Evolutionary conservation across 2,888 invertebrate species (phyloP).

Genomic region (Phlogophora meticulosa): DNA sequence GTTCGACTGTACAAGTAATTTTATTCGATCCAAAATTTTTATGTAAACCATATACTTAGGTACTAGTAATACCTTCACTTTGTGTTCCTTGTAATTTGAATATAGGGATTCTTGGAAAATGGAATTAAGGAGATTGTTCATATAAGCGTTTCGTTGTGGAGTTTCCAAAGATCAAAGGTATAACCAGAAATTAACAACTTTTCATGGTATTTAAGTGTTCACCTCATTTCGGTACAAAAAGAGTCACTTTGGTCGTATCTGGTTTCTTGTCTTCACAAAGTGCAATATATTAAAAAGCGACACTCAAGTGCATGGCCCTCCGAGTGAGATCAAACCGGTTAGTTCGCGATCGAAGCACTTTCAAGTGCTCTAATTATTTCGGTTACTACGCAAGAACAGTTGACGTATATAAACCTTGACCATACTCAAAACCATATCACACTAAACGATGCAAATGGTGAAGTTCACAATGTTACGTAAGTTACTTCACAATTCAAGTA

Average conservation of each 20-base stretch:
- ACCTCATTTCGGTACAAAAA: neutral
- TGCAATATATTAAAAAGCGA: constrained; percentile 22
- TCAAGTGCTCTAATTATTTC: constrained; percentile 50
- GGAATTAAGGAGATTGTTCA: too few species aligned
- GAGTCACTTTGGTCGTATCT: neutral
- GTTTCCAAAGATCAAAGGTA: too few species aligned
- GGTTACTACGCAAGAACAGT: neutral
- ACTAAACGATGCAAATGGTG: neutral
- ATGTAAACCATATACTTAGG: too few species aligned
- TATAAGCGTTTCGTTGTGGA: too few species aligned
- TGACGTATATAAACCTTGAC: neutral
- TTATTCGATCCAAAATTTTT: too few species aligned
- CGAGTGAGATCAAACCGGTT: constrained; percentile 40
- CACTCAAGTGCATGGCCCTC: constrained; percentile 13
- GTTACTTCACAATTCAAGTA: too few species aligned
- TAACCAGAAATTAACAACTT: too few species aligned
- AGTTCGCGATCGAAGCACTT: constrained; percentile 39
- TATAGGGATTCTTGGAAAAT: too few species aligned
- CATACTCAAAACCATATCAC: neutral
- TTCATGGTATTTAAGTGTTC: too few species aligned
- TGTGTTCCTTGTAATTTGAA: too few species aligned
- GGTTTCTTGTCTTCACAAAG: constrained; percentile 9
- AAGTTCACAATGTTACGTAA: neutral
- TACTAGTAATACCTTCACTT: too few species aligned
- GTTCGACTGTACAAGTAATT: too few species aligned